phyloP scores from a whole-genome alignment of 1,140 invertebrate genomes.

The Scylla paramamosain region DNA sequence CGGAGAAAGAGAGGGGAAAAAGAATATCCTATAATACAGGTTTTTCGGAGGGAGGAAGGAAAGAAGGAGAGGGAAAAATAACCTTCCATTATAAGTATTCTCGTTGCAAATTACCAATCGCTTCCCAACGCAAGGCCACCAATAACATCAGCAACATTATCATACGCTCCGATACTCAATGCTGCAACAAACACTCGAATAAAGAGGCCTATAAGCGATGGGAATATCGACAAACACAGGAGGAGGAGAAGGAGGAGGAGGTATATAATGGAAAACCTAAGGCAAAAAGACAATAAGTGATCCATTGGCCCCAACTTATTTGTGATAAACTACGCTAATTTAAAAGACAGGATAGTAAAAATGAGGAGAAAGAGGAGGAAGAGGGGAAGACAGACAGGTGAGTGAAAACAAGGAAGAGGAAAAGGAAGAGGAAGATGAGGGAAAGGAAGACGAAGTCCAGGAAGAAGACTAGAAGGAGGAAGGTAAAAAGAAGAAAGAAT shows the following conservation, averaged over 20 bases:
- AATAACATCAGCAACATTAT: neutral
- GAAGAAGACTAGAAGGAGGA: too few relatives aligned
- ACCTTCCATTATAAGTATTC: neutral
- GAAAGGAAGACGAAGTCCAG: too few relatives aligned
- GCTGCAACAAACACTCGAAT: neutral
- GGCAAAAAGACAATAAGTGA: too few relatives aligned
- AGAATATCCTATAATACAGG: neutral
- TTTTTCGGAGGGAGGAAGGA: neutral
- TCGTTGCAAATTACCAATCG: slow-evolving; percentile 14
- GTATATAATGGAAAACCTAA: too few relatives aligned
- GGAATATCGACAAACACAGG: neutral
- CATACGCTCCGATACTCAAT: neutral
- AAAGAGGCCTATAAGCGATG: neutral
- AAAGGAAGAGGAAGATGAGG: too few relatives aligned
- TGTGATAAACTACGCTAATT: too few relatives aligned
- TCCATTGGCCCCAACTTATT: too few relatives aligned
- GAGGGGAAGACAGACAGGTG: too few relatives aligned
- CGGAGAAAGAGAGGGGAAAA: neutral
- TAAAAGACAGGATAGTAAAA: too few relatives aligned
- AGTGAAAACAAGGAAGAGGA: too few relatives aligned
- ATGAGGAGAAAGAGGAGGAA: neutral
- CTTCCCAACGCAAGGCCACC: neutral
- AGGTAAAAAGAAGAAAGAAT: too few relatives aligned
- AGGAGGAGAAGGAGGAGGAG: too few relatives aligned
- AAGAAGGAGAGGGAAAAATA: neutral